A percentile compares a stretch with the other conserved stretches of the same genome.
These are phyloP conservation scores for Poecile montanus DNA, from an alignment of 2,797 vertebrate genomes.

Conservation along the genomic window DNA sequence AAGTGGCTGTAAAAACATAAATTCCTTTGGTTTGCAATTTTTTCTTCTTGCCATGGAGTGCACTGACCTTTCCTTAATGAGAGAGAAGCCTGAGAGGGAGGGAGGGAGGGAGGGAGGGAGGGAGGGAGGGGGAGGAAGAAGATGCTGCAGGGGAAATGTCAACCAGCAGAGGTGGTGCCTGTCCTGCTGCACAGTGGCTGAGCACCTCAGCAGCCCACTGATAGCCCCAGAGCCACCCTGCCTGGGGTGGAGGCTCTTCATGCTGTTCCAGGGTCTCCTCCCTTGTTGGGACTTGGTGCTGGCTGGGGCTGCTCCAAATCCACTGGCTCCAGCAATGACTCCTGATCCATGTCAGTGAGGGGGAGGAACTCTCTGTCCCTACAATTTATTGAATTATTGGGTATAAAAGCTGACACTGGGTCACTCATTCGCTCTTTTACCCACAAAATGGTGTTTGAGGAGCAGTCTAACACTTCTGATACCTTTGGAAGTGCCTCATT, in stretches of 20 bases:
- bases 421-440: not conserved
- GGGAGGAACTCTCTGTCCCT: not conserved
- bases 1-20: not conserved
- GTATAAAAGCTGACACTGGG: not conserved
- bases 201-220: fast-evolving
- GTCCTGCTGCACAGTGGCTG: not conserved
- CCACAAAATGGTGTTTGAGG: not conserved
- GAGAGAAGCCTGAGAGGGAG: not conserved
- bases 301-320: not conserved
- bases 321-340: not conserved
- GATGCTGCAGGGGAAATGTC: not conserved
- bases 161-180: not conserved
- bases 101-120: not conserved
- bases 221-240: not conserved
- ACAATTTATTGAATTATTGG: not conserved
- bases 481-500: constrained; percentile 11
- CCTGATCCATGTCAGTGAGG: not conserved
- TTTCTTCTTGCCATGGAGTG: not conserved
- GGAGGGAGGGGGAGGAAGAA: not conserved
- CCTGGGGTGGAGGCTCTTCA: not conserved
- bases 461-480: not conserved
- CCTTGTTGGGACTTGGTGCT: fast-evolving
- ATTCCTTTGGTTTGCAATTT: not conserved
- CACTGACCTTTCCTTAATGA: constrained; percentile 19
- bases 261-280: not conserved